phyloP scores from a whole-genome alignment of 2,888 invertebrate genomes.

The Thelaira solivaga region DNA sequence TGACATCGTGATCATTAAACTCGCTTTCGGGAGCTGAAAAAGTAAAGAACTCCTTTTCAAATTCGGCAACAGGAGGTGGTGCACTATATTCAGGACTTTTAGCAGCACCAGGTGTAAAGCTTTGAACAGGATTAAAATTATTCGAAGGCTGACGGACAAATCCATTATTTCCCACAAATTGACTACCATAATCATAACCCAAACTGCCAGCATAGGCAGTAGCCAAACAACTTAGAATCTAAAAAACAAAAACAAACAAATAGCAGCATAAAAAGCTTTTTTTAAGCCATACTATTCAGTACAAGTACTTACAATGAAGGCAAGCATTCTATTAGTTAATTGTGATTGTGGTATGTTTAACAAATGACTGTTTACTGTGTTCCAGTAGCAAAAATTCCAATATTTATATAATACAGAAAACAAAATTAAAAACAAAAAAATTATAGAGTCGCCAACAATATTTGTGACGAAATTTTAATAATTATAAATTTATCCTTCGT shows the following conservation, averaged over 20 bases:
- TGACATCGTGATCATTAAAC: slow-evolving; percentile 65
- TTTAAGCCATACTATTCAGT: too few relatives aligned
- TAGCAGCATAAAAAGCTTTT: too few relatives aligned
- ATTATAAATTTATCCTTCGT: slow-evolving; percentile 38
- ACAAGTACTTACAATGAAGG: slow-evolving; percentile 64
- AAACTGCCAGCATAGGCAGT: slow-evolving; percentile 61
- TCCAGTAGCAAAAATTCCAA: background rate
- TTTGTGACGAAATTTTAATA: background rate
- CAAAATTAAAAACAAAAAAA: background rate
- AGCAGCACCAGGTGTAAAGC: slow-evolving; percentile 6
- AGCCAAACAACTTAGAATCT: slow-evolving; percentile 64
- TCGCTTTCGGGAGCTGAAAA: slow-evolving; percentile 74
- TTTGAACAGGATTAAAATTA: slow-evolving; percentile 10
- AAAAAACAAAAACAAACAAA: background rate
- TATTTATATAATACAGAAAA: slow-evolving; percentile 39
- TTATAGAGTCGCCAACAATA: too few relatives aligned
- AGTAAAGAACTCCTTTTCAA: slow-evolving; percentile 69
- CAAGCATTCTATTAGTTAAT: slow-evolving; percentile 80
- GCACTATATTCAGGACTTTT: slow-evolving; percentile 29
- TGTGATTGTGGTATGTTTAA: slow-evolving; percentile 79
- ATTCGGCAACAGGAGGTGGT: slow-evolving; percentile 32
- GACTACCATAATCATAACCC: slow-evolving; percentile 64
- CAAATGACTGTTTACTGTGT: slow-evolving; percentile 39
- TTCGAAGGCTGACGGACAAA: background rate
- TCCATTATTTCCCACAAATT: background rate